phyloP scores from a whole-genome alignment of 2,888 invertebrate genomes.

The Neoitamus cyanurus region DNA sequence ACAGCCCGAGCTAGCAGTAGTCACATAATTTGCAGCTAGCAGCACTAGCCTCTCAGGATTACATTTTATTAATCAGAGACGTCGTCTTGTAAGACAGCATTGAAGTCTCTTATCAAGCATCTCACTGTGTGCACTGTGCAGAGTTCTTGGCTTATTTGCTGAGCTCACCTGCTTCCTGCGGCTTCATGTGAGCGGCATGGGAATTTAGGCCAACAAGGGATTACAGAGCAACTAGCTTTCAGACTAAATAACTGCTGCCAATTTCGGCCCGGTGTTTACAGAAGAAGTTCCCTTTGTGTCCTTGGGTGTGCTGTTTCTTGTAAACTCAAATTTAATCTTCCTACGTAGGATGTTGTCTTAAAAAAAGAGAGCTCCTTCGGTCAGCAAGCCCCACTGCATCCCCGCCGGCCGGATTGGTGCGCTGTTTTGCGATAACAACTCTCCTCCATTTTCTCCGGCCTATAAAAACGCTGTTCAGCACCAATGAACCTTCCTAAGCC shows the following conservation, averaged over 20 bases:
- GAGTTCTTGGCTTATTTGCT: neutral
- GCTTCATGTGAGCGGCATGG: neutral
- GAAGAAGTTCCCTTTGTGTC: constrained; percentile 3
- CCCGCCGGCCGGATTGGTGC: neutral
- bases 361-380: constrained; percentile 4
- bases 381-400: constrained; percentile 13
- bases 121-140: neutral
- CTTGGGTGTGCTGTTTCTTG: constrained; percentile 7
- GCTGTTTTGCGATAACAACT: neutral
- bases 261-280: constrained; percentile 19
- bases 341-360: neutral
- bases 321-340: neutral
- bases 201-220: constrained; percentile 22
- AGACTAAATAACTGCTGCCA: constrained; percentile 25
- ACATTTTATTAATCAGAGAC: neutral
- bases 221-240: neutral
- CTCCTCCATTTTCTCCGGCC: neutral
- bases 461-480: neutral
- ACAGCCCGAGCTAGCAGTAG: neutral
- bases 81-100: neutral
- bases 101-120: neutral
- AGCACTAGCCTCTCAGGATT: neutral
- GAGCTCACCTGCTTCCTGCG: neutral
- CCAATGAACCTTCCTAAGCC: neutral
- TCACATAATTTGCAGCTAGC: neutral